Base-by-base conservation (phyloP, 2,113 vertebrate genomes). In the Barnardius zonarius region DNA sequence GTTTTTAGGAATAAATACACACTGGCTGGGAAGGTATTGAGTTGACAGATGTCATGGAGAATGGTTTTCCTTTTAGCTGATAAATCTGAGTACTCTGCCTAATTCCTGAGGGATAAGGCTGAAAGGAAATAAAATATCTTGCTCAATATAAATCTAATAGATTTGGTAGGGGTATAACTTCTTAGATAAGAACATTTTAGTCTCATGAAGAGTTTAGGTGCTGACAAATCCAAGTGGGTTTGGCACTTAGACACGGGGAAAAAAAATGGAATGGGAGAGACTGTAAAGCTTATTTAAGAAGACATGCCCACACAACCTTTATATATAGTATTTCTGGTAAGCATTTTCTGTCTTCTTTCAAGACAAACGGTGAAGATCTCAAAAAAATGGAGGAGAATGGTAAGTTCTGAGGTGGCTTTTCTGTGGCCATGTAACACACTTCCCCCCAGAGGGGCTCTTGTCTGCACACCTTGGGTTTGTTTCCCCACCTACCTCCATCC, bases 1-100 rank as follows among this genome's bases (percentile, higher is more conserved):
- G 69, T 83, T 97, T 96, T 95, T 85, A 77, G 92, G 70, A 94
- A 92, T 93, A 92, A 97, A 93, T 95, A 80, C 14, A 82, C 52
- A 37, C 61, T 91, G 87, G 48, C 48, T 93, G 84, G 88, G 73
- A 98, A 97, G 83, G 80, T 86, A 82, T 48, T 91, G 95, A 92
- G 84, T 77, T 94, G 83, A 81, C 88, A 94, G 49, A 64, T 90
- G 61, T 86, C 39, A 83, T 82, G 54, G 76, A 78, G 95, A 96
- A 90, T 69, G 55, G 33, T 87, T 97, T 79, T 43, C 54, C 39
- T 87, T 96, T 91, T 59, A 90, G 92, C 62, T 95, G 92, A 88
- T 84, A 92, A 85, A 96, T 95, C 91, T 75, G 82, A 96, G 70
- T 68, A 62, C 37, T 88, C n/a, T 84, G 76, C 55, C 91, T 86